phyloP scores from a whole-genome alignment of 2,888 invertebrate genomes.

The Lithophane socia region DNA sequence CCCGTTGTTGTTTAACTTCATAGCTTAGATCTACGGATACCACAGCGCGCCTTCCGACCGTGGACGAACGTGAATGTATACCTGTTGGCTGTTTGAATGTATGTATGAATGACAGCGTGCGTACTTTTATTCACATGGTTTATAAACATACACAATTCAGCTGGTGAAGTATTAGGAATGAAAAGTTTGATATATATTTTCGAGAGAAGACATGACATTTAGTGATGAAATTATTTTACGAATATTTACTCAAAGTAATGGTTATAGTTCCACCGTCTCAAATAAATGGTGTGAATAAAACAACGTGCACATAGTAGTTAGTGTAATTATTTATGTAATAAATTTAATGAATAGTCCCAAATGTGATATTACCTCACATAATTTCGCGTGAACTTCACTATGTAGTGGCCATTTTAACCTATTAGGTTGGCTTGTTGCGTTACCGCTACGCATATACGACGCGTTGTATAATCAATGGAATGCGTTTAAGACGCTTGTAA shows the following conservation, averaged over 20 bases:
- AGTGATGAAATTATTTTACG: constrained; percentile 63
- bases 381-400: constrained; percentile 61
- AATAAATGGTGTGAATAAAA: constrained; percentile 70
- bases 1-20: constrained; percentile 73
- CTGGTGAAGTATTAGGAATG: constrained; percentile 21
- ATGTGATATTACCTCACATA: constrained; percentile 84
- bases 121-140: constrained; percentile 61
- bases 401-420: constrained; percentile 61
- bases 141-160: constrained; percentile 39
- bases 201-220: constrained; percentile 58
- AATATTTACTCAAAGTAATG: constrained; percentile 61
- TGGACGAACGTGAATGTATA: constrained; percentile 59
- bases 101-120: constrained; percentile 49
- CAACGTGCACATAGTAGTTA: constrained; percentile 74
- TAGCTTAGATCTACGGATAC: constrained; percentile 70
- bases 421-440: constrained; percentile 52
- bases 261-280: constrained; percentile 46
- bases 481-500: constrained; percentile 55
- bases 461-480: constrained; percentile 33
- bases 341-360: constrained; percentile 74
- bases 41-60: constrained; percentile 75
- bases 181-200: constrained; percentile 49
- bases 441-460: constrained; percentile 35
- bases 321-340: constrained; percentile 79
- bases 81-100: constrained; percentile 56